Base-by-base conservation (phyloP, 2,888 invertebrate genomes). In the Trilocha varians region DNA sequence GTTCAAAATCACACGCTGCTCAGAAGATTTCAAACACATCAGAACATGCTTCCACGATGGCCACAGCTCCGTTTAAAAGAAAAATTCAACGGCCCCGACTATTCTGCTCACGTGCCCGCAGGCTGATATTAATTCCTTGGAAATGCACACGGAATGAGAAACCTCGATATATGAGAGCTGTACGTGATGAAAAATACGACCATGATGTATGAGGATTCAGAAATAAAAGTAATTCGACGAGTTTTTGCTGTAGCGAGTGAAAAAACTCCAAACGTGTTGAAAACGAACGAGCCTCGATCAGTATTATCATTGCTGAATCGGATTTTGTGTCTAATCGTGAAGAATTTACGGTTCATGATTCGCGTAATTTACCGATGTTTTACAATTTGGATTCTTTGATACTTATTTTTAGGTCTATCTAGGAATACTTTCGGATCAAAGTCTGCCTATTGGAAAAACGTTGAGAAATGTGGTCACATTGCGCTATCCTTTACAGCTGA, bases 61-160 rank as follows among this genome's bases (percentile, higher is more conserved):
- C n/a, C n/a, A n/a, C n/a, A n/a, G n/a, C n/a, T n/a, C n/a, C 25
- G 25, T 25, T 25, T 25, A 34, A 38, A 38, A 34, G 35, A 38
- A 42, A 38, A 13, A 42, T 39, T 39, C 17, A 43, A 33, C 13
- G 13, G n/a, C 32, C 39, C 32, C 34, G 36, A 40, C 15, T 42
- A 65, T 65, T 62, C 64, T 42, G 39, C 52, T 60, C 61, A 62
- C 60, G 66, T 50, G 49, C 46, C 43, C 38, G 42, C 25, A 46
- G 44, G 46, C 51, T 55, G 55, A 55, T 65, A 68, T 68, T 63
- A 67, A 67, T 68, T 59, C 55, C 50, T 48, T 42, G 47, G 55
- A 66, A 66, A 63, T 65, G 58, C 66, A 62, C 55, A 50, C 53
- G 51, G 54, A 61, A 60, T 57, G 49, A 50, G 49, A 40, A 50